Evolutionary conservation across 2,888 invertebrate species (phyloP).

Genomic region (Theodoxus fluviatilis): DNA sequence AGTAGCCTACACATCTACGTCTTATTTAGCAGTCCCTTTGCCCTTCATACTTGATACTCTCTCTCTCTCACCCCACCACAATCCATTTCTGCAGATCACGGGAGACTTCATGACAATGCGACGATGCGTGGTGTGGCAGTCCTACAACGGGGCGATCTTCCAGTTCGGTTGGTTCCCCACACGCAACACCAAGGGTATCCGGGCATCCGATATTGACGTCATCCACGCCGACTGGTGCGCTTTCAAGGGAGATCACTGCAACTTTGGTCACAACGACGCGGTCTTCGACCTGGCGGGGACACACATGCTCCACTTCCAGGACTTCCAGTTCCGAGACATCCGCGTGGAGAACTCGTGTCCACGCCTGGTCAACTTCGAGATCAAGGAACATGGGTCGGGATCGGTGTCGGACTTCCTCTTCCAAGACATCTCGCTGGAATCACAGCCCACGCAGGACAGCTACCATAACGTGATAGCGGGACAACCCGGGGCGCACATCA

Average conservation of each 20-base stretch:
- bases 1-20: too few species aligned
- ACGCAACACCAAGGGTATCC: too few species aligned
- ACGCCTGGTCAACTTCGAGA: constrained; percentile 18
- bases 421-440: constrained; percentile 18
- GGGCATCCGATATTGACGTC: constrained; percentile 27
- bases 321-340: constrained; percentile 19
- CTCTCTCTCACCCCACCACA: too few species aligned
- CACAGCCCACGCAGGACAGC: constrained; percentile 22
- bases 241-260: constrained; percentile 16
- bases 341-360: constrained; percentile 24
- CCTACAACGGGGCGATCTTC: constrained; percentile 31
- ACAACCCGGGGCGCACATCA: too few species aligned
- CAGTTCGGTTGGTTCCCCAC: constrained; percentile 32
- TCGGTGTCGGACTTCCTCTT: constrained; percentile 17
- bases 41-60: too few species aligned
- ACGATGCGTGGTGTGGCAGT: constrained; percentile 29
- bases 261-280: constrained; percentile 12
- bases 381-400: constrained; percentile 5
- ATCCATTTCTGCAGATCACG: too few species aligned
- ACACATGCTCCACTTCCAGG: neutral
- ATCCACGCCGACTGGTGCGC: constrained; percentile 32
- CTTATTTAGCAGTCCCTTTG: too few species aligned
- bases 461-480: constrained; percentile 26
- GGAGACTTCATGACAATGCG: too few species aligned
- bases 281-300: constrained; percentile 20